phyloP scores from a whole-genome alignment of 2,113 vertebrate species.

The Epinephelus moara region DNA sequence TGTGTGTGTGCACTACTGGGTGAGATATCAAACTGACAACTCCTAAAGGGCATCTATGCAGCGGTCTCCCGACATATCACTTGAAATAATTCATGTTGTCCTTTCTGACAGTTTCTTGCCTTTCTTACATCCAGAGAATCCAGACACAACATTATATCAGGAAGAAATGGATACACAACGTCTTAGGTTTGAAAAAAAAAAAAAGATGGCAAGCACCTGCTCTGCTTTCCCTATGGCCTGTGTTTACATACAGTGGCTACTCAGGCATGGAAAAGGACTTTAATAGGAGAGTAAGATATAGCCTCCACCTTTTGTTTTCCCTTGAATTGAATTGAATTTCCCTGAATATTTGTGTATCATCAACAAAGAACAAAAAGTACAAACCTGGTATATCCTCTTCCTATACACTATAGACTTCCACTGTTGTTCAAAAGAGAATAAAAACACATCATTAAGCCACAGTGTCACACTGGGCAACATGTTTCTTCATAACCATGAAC shows the following conservation, averaged over 20 bases:
- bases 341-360: not conserved
- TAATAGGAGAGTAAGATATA: not conserved
- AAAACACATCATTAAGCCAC: too few relatives aligned
- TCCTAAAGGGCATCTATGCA: conserved; percentile 79
- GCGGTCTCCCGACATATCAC: conserved; percentile 74
- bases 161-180: conserved; percentile 41
- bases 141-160: conserved; percentile 24
- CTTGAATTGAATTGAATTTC: too few relatives aligned
- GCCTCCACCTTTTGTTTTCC: not conserved
- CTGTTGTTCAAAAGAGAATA: not conserved
- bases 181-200: not conserved
- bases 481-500: too few relatives aligned
- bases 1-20: conserved; percentile 48
- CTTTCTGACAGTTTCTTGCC: conserved; percentile 75
- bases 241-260: too few relatives aligned
- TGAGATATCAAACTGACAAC: conserved; percentile 83
- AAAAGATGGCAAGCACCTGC: not conserved
- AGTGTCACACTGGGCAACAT: not conserved
- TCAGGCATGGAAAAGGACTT: not conserved
- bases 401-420: not conserved
- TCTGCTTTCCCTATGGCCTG: not conserved
- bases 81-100: conserved; percentile 80
- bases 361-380: not conserved
- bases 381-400: not conserved
- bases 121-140: conserved; percentile 37